Evolutionary conservation across 2,888 invertebrate genomes (phyloP), one percentile per base, ranked within the genome.

Genomic region (Cataglyphis livida): DNA sequence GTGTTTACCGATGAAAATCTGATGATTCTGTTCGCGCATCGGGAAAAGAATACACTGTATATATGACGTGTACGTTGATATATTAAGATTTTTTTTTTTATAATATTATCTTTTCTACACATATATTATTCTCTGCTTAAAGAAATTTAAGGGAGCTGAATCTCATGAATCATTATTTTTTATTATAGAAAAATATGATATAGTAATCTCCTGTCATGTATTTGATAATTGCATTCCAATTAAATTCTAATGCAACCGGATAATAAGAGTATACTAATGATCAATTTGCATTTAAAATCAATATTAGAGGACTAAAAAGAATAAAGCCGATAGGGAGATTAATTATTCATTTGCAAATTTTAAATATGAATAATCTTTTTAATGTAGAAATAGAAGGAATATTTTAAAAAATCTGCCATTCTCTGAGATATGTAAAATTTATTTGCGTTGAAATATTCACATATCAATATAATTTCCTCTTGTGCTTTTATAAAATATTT

Each of bases 1-100:
- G 51, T 65, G n/a, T 35, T 65, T 65, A 18, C 12, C 65, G 78
- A 78, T 79, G 68, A 79, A 79, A 79, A 79, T 79, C 78, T 35
- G 21, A 70, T 35, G 68, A 78, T 28, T 68, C 32, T 10, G 9
- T 35, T 44, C 5, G 25, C 10, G 15, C 51, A 35, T 12, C 41
- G 64, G 6, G 32, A 48, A 3, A 59, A 41, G 9, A n/a, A 15
- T 9, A 25, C 28, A 48, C 35, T 25, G 21, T 35, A 15, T 35
- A 15, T 28, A 25, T 25, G 15, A 12, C 18, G 15, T 21, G 15
- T 44, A 44, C 0, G 15, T 59, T 48, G 32, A 15, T 51, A 32
- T 15, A 21, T 21, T 10, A 12, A 21, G n/a, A 21, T 0, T 44
- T 28, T 28, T 44, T 28, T 28, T 75, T 48, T 1, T 64, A 6